Evolutionary conservation across 2,797 vertebrate genomes (phyloP).

Genomic region (Pogoniulus pusillus): DNA sequence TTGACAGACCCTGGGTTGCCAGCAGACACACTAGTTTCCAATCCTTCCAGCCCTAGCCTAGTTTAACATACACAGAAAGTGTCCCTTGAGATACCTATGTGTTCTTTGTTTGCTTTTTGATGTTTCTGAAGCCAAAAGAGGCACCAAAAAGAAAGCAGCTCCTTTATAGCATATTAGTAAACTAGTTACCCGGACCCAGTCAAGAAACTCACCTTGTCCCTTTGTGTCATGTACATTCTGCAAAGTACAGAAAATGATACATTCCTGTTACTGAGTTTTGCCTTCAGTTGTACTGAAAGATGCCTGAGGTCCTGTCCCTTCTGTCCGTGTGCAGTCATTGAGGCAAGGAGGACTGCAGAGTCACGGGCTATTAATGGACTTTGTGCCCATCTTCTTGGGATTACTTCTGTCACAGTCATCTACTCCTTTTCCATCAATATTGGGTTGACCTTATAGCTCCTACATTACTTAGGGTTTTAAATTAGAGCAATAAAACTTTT

Average conservation of each 20-base stretch:
- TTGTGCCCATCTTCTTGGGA: background rate
- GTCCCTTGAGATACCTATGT: background rate
- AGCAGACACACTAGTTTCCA: background rate
- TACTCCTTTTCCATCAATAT: constrained; percentile 12
- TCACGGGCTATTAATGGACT: constrained; percentile 32
- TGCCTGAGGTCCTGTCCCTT: background rate
- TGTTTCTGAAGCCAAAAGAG: background rate
- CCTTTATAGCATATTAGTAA: background rate
- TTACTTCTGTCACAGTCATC: background rate
- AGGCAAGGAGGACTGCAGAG: background rate
- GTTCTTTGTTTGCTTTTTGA: background rate
- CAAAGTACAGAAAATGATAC: background rate
- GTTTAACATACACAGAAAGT: background rate
- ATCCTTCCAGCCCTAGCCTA: background rate
- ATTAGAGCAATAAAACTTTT: constrained; percentile 10
- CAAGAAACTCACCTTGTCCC: background rate
- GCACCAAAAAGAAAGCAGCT: background rate
- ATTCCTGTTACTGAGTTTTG: background rate
- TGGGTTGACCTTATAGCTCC: background rate
- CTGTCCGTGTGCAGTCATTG: constrained; percentile 1
- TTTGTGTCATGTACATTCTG: background rate
- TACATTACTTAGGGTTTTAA: constrained; percentile 31
- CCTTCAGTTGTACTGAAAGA: background rate
- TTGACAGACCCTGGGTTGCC: background rate
- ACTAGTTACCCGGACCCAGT: background rate